Base-by-base conservation (phyloP, 2,113 vertebrate species). In the Phrynocephalus versicolor region DNA sequence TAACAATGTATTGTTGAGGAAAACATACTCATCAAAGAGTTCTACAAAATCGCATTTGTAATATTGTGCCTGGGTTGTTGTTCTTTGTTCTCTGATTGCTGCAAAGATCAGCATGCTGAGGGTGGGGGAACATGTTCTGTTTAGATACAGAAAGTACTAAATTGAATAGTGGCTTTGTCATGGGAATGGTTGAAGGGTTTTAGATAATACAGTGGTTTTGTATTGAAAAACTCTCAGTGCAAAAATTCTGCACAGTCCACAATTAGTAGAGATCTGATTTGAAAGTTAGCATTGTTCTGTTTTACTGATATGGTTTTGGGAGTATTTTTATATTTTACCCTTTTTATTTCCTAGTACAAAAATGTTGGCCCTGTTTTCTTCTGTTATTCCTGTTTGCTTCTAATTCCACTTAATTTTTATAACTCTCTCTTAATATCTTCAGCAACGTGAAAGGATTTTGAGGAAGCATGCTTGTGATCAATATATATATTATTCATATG, bases 71-170 rank as follows among this genome's bases (percentile, higher is more conserved):
- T 90, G 30, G 6, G 14, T 73, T 64, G 64, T 74, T 89, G 89
- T 69, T 84, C 13, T 79, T 79, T 83, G 70, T 83, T 92, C 21
- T 6, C 86, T 76, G 27, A 87, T 77, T 82, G 16, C 81, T 88
- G 64, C 60, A 80, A 80, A 74, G 82, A 73, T 93, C 69, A 87
- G 75, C 69, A 87, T 86, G 83, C 71, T 79, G 23, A 21, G 58
- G n/a, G 70, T 67, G 19, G 6, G 60, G 73, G 82, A 86, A 88
- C 91, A 89, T 64, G 25, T 0, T 0, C 81, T 92, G 83, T 83
- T 92, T 82, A 86, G 72, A 88, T 88, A 91, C 83, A 88, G 83
- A 91, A 86, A 81, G 87, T 89, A 82, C 88, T 85, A 82, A 65
- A 65, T 87, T 88, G 78, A 88, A 85, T 72, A 91, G 83, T 62